These are phyloP conservation scores for Indicator maculatus DNA, from an alignment of 2,113 vertebrate species.

Conservation along the genomic window DNA sequence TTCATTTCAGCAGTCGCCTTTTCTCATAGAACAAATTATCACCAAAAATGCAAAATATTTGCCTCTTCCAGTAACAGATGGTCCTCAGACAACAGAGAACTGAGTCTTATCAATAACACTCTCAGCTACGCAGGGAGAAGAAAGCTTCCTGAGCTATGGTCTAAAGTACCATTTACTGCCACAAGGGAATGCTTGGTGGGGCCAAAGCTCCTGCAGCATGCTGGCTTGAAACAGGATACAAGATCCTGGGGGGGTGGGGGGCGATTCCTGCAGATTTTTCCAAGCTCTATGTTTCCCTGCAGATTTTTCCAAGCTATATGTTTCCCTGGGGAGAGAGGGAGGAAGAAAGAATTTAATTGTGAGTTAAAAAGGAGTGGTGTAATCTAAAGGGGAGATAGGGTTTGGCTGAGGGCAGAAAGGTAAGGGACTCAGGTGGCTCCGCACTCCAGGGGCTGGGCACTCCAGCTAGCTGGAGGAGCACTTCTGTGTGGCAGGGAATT, in stretches of 20 bases:
- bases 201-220: neutral
- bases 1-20: constrained; percentile 14
- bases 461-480: neutral
- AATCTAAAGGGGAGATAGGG: neutral
- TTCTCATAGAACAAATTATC: constrained; percentile 36
- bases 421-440: rapidly evolving
- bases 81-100: constrained; percentile 32
- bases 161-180: constrained; percentile 58
- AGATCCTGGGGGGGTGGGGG: neutral
- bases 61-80: constrained; percentile 44
- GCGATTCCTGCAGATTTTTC: neutral
- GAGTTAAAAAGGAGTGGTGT: neutral
- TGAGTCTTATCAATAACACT: constrained; percentile 56
- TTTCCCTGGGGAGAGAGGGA: neutral
- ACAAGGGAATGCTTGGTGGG: neutral
- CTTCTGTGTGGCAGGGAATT: neutral
- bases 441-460: neutral
- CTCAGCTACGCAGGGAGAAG: neutral
- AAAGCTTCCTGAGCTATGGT: constrained; percentile 6
- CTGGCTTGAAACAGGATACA: neutral
- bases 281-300: neutral
- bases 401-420: neutral
- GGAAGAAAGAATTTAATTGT: neutral
- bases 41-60: constrained; percentile 40
- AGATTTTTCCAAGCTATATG: neutral